Conservation (phyloP, 2,888 invertebrate species). For the Orchesellides sinensis region DNA sequence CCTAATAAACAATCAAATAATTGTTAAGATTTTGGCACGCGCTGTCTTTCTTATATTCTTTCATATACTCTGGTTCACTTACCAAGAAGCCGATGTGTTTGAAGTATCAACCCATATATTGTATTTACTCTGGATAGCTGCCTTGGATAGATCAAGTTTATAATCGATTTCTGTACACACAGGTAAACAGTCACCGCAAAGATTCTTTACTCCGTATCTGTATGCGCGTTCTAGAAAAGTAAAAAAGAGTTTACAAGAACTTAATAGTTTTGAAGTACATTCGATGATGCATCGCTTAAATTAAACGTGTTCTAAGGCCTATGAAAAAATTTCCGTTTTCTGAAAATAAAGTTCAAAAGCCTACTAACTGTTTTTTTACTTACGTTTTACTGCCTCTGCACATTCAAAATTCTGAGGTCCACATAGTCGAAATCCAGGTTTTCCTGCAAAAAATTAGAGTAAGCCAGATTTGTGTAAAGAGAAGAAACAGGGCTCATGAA, state of each 20-base stretch:
- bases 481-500: neutral
- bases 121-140: conserved; percentile 45
- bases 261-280: too few relatives aligned
- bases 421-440: conserved; percentile 64
- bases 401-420: conserved; percentile 69
- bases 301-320: too few relatives aligned
- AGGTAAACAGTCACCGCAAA: conserved; percentile 57
- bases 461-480: neutral
- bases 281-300: too few relatives aligned
- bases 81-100: conserved; percentile 58
- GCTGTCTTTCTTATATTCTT: too few relatives aligned
- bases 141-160: conserved; percentile 56
- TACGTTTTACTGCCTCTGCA: conserved; percentile 64
- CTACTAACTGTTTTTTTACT: conserved; percentile 1
- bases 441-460: neutral
- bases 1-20: conserved; percentile 42
- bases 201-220: conserved; percentile 47
- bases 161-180: conserved; percentile 64
- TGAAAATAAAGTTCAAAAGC: too few relatives aligned
- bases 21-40: too few relatives aligned
- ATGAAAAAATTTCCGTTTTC: too few relatives aligned
- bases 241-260: too few relatives aligned
- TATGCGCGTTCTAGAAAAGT: conserved; percentile 54
- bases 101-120: conserved; percentile 62
- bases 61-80: neutral